Base-by-base conservation (phyloP, 2,888 invertebrate species). In the Deilephila porcellus region DNA sequence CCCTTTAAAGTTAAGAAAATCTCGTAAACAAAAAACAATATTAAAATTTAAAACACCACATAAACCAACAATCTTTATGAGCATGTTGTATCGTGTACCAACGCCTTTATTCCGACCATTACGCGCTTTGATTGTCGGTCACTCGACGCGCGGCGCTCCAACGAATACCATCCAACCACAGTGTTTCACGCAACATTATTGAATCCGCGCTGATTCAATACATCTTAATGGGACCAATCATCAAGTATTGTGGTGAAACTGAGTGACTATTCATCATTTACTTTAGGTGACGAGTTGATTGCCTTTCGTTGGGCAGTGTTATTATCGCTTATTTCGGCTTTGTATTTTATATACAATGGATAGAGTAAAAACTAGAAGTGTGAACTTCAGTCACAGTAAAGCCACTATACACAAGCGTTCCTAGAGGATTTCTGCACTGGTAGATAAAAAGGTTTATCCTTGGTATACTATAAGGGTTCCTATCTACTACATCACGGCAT, bases 101-200 rank as follows among this genome's bases (percentile, higher is more conserved):
- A 17, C 67, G 52, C 53, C 20, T 62, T 64, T 53, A 64, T 20
- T 32, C 11, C 37, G 59, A 8, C 29, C 59, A 70, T 70, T 56
- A 71, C 63, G 37, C 56, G 32, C 56, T 56, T 34, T 73, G 56
- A 73, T 70, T 70, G 70, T 60, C 62, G 32, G 73, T 20, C 53
- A 62, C 45, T 67, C 45, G 37, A 11, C 5, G 63, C 34, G 19
- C 60, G 52, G 32, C 32, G 56, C 63, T 71, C 56, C 71, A 56
- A 56, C 62, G 63, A 71, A 70, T 17, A 60, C n/a, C n/a, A 3
- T 37, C 56, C 45, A 45, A 67, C 56, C 5, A 19, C 72, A 67
- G 59, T 56, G 59, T 8, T 45, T 59, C n/a, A 37, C 11, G 59
- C 67, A 67, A 67, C 53, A 63, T 72, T 67, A 60, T 67, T 67